Base-by-base conservation (phyloP, 2,113 vertebrate genomes). In the Hyaena hyaena region DNA sequence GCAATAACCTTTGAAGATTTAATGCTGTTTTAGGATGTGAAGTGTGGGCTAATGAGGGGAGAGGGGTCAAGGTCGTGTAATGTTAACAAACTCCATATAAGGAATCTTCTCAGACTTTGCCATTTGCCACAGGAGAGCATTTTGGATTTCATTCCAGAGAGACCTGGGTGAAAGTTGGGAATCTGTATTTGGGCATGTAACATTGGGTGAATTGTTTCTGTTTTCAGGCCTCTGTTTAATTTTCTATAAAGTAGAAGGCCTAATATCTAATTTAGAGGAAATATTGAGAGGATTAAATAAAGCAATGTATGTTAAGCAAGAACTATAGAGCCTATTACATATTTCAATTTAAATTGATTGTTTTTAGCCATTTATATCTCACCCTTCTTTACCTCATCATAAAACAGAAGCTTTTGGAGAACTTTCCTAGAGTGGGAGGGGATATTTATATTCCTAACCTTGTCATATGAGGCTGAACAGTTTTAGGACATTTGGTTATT, bases 171-270 rank as follows among this genome's bases (percentile, higher is more conserved):
- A 65, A 71, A 73, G 12, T 5, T 14, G 15, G 23, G 71, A 15
- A 2, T 24, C 55, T 23, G 4, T 0, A 2, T 35, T 12, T 28
- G 12, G 61, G 1, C 7, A 2, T 1, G 1, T 45, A 66, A 21
- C 21, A 10, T 43, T 81, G 33, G 65, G 15, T 23, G 68, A 17
- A 26, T 19, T 69, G 12, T 61, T 48, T 96, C 33, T 4, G 1
- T 55, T 74, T 89, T 24, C 50, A n/a, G 43, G 9, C 58, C 71
- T 94, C 39, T 0, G 5, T 4, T 89, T 71, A 61, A 48, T 19
- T 71, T 85, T 90, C 68, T 79, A 14, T 83, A 86, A 92, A 68
- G 4, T 35, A 33, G 48, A 35, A 74, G 74, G 33, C 24, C 66
- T 24, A 19, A n/a, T 9, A 79, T 43, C 11, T 43, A 95, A 39